Evolutionary conservation across 1,140 invertebrate species (phyloP), one percentile per base, ranked within the genome.

Genomic region (Helicorthomorpha holstii): DNA sequence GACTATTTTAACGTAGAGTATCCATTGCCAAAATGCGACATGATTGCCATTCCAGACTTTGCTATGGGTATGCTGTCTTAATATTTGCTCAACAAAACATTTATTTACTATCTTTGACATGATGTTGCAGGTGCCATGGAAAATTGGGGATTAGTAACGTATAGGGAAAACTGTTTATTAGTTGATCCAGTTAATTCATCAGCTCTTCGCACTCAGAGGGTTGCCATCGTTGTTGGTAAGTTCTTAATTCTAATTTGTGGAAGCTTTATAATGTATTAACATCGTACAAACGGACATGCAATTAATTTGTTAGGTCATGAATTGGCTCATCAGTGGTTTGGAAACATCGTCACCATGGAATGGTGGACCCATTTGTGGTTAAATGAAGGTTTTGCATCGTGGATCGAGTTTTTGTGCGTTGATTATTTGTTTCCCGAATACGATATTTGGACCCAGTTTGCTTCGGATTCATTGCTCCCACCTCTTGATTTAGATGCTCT

Each of bases 1-100:
- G 78, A 88, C 24, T 95, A 95, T 63, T 96, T 96, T 68, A 78
- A 87, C 53, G 88, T 97, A 57, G 82, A 86, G 1, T 98, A 96
- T 74, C 92, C 92, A 0, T 67, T 98, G 41, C 90, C 91, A 10
- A 97, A 98, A 68, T 84, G 94, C 62, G 93, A 98, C 71, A 75
- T 94, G 43, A 88, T 97, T 60, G 90, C 90, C 25, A 87, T 97
- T 62, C 81, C 90, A 19, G 91, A 96, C 65, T 96, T 93, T 60
- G 81, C 82, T 27, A 76, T 79, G 29, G 87, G 80, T 41, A 80
- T 83, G 59, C 64, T 49, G 4, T 21, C 25, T 46, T 46, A 25
- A 46, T 7, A 46, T 34, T n/a, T n/a, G n/a, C n/a, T n/a, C n/a
- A n/a, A n/a, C n/a, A n/a, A n/a, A n/a, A n/a, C n/a, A n/a, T n/a